A percentile compares a stretch with the other conserved stretches of the same genome.
phyloP scores from a whole-genome alignment of 2,113 vertebrate species.

The Corvus moneduloides region DNA sequence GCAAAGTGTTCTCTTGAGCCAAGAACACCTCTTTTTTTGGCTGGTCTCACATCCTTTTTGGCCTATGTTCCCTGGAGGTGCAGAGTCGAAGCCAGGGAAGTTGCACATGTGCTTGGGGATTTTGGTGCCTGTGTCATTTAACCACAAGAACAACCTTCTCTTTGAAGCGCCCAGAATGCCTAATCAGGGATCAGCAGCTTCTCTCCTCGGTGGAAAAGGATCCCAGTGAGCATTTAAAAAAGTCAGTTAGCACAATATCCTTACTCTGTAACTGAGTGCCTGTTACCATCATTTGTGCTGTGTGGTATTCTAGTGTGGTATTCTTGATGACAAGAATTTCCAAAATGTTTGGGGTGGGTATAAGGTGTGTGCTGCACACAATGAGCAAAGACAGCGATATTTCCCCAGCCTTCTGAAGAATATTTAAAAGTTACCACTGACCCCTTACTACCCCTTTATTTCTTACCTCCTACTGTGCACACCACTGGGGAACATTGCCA shows the following conservation, averaged over 20 bases:
- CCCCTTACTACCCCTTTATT: neutral
- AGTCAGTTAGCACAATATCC: neutral
- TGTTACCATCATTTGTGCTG: neutral
- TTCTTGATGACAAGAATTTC: neutral
- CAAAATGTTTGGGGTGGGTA: neutral
- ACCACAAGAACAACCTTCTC: conserved; percentile 15
- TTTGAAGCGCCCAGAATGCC: neutral
- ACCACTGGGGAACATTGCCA: neutral
- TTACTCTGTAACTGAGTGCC: neutral
- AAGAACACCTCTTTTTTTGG: conserved; percentile 29
- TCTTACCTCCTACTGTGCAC: neutral
- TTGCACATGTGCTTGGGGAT: conserved; percentile 26
- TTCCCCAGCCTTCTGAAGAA: neutral
- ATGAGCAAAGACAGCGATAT: neutral
- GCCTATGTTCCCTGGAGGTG: neutral
- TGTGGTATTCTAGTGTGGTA: neutral
- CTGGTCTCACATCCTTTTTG: conserved; percentile 28
- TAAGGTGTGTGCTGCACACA: neutral
- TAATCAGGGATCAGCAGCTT: conserved; percentile 1
- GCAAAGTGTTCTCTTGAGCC: conserved; percentile 3
- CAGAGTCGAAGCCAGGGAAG: conserved; percentile 28
- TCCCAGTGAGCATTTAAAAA: neutral
- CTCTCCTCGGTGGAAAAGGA: neutral
- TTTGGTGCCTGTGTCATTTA: conserved; percentile 53
- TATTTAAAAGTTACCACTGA: neutral